phyloP scores from a whole-genome alignment of 2,113 vertebrate species.

The Corapipo altera region DNA sequence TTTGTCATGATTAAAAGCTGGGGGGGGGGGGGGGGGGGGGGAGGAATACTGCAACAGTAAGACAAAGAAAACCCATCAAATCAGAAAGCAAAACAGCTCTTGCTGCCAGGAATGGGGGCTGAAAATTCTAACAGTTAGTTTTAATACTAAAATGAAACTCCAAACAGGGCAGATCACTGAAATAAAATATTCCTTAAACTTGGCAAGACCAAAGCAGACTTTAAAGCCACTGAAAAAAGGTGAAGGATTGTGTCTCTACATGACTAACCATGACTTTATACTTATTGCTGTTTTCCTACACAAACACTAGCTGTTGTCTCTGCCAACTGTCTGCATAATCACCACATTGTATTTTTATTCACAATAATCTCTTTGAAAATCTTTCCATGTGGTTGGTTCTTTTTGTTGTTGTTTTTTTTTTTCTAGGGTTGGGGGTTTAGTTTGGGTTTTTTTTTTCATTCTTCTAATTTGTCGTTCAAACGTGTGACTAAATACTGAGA shows the following conservation, averaged over 20 bases:
- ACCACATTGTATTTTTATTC: conserved; percentile 4
- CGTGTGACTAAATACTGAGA: neutral
- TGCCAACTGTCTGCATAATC: neutral
- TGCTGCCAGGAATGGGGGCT: neutral
- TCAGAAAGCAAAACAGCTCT: neutral
- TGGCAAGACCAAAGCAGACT: neutral
- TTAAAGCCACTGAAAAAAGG: neutral
- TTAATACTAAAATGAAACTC: neutral
- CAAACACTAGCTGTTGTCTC: neutral
- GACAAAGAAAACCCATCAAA: neutral
- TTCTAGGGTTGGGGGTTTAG: neutral
- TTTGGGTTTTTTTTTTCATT: neutral
- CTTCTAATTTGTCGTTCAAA: neutral
- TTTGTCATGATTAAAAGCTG: conserved; percentile 10
- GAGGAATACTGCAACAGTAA: neutral
- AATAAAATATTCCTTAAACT: neutral
- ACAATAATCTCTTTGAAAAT: conserved; percentile 22
- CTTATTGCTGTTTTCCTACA: neutral
- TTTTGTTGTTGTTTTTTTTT: neutral
- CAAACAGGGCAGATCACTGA: neutral
- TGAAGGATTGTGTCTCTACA: neutral
- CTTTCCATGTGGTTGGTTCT: neutral
- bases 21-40: neutral
- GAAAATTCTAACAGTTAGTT: neutral
- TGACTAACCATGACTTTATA: neutral